Percentiles rank a stretch among this genome's conserved stretches.
Conservation (phyloP, 1,140 invertebrate genomes). For the Platyscapa corneri region DNA sequence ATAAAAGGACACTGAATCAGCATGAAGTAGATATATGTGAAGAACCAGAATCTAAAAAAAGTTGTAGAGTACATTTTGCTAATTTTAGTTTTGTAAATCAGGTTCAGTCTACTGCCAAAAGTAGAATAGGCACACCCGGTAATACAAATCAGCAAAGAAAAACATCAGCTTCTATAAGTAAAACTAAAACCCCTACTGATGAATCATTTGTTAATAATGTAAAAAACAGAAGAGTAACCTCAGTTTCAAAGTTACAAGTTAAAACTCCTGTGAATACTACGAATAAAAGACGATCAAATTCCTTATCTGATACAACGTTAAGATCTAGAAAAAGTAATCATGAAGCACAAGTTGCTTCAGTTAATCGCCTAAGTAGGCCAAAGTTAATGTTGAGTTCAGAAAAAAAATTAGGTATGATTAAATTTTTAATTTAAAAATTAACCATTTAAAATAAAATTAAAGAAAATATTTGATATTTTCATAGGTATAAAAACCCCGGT, state of each 20-base stretch:
- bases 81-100: constrained; percentile 29
- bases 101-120: constrained; percentile 8
- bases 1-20: constrained; percentile 40
- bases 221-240: constrained; percentile 49
- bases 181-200: constrained; percentile 25
- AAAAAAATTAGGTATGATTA: constrained; percentile 54
- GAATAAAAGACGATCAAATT: constrained; percentile 32
- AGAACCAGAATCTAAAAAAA: constrained; percentile 47
- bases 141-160: constrained; percentile 45
- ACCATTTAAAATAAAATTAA: constrained; percentile 17
- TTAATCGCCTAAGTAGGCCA: constrained; percentile 55
- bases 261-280: constrained; percentile 24
- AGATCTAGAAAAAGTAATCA: constrained; percentile 42
- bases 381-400: constrained; percentile 41
- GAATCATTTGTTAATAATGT: neutral
- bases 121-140: constrained; percentile 52
- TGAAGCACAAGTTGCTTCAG: constrained; percentile 51
- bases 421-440: constrained; percentile 9
- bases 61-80: constrained; percentile 59
- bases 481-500: constrained; percentile 56
- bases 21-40: constrained; percentile 40
- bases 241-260: constrained; percentile 32
- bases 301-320: neutral
- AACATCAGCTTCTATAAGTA: constrained; percentile 22
- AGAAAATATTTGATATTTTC: constrained; percentile 24